Percentiles rank a stretch among this genome's conserved stretches.
phyloP scores from a whole-genome alignment of 2,888 invertebrate genomes.

The Drosophila buzzatii region DNA sequence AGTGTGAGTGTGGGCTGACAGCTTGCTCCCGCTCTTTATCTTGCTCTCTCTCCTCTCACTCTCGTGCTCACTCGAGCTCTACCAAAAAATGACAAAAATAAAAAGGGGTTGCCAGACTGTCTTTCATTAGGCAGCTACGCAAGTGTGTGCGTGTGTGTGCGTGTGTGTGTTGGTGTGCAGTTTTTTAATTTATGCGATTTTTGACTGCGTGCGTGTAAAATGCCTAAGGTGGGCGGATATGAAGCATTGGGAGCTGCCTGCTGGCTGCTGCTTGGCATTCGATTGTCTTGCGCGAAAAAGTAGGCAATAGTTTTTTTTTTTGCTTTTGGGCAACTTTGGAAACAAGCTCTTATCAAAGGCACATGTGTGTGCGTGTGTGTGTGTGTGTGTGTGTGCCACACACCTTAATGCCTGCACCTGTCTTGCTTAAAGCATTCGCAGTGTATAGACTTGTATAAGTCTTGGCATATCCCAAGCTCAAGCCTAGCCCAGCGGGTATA shows the following conservation, averaged over 20 bases:
- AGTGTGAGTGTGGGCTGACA: no score
- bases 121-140: slow-evolving; percentile 54
- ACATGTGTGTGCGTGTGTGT: background rate
- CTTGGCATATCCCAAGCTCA: background rate
- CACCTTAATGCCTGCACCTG: background rate
- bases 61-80: no score
- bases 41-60: background rate
- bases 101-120: slow-evolving; percentile 62
- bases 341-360: slow-evolving; percentile 2
- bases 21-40: background rate
- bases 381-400: background rate
- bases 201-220: slow-evolving; percentile 56
- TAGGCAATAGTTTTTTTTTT: slow-evolving; percentile 61
- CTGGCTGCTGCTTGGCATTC: slow-evolving; percentile 23
- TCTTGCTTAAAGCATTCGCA: background rate
- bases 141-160: slow-evolving; percentile 24
- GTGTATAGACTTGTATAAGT: background rate
- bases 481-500: background rate
- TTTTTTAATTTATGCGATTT: slow-evolving; percentile 79
- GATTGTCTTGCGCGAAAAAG: slow-evolving; percentile 53
- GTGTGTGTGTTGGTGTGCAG: slow-evolving; percentile 46
- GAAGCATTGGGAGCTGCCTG: background rate
- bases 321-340: background rate
- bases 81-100: slow-evolving; percentile 9
- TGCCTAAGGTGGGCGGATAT: slow-evolving; percentile 3